phyloP scores from a whole-genome alignment of 37 sponge, comb jelly and placozoan genomes.

The Halisarca cf. caerulea region DNA sequence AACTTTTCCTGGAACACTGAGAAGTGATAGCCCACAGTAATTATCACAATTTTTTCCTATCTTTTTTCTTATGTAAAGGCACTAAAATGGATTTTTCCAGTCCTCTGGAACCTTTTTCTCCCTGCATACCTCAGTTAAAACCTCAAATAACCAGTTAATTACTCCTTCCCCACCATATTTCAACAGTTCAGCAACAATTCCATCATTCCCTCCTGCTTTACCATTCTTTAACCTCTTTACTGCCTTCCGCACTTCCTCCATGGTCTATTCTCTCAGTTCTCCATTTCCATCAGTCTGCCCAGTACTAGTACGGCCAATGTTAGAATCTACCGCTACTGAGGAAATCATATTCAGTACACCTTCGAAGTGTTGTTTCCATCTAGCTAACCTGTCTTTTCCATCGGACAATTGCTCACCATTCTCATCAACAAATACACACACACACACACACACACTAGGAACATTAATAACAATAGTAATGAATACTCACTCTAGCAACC shows the following conservation, averaged over 20 bases:
- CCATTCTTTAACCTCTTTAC: conserved; percentile 5
- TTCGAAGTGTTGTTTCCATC: conserved; percentile 5
- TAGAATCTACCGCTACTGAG: not conserved
- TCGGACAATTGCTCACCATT: not conserved
- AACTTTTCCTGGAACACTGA: conserved; percentile 19
- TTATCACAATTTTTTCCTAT: conserved; percentile 5
- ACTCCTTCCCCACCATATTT: conserved; percentile 1
- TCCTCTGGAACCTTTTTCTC: conserved; percentile 7
- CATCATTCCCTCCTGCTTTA: not conserved
- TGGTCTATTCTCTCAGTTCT: too few species aligned
- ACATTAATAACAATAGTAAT: too few species aligned
- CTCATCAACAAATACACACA: not conserved
- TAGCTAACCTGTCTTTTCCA: not conserved
- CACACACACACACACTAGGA: too few species aligned
- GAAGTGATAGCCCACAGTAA: not conserved
- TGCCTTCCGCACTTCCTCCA: conserved; percentile 19
- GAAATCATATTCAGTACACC: not conserved
- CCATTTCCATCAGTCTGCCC: not conserved
- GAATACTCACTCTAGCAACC: too few species aligned
- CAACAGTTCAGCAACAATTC: not conserved
- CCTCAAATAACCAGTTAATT: not conserved
- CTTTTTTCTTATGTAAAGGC: conserved; percentile 9
- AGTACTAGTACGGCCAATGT: not conserved
- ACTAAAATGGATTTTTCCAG: not conserved
- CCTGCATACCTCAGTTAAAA: not conserved